Conservation (phyloP, 2,113 vertebrate genomes). For the Colinus virginianus region DNA sequence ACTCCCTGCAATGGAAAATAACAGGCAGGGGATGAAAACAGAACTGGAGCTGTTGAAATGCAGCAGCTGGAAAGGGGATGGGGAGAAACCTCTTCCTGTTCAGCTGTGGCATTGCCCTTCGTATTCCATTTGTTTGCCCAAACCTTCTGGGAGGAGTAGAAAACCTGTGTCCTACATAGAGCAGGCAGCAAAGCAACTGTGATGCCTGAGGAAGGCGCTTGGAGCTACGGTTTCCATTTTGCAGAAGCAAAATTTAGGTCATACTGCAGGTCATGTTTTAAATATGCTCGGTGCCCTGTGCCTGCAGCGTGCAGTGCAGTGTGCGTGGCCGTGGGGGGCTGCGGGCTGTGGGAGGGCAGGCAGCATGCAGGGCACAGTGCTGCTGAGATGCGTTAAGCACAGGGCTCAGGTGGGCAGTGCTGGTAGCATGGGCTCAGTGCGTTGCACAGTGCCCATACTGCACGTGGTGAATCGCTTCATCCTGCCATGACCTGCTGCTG, state of each 20-base stretch:
- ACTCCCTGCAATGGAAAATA: fast-evolving
- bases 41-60: fast-evolving
- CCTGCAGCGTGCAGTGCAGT: not conserved
- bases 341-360: not conserved
- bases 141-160: not conserved
- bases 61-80: not conserved
- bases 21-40: not conserved
- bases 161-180: not conserved
- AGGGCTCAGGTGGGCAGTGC: fast-evolving
- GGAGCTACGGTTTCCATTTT: not conserved
- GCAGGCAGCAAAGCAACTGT: not conserved
- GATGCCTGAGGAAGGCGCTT: not conserved
- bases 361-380: not conserved
- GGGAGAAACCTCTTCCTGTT: not conserved
- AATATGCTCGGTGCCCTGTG: not conserved
- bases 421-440: not conserved
- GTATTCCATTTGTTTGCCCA: not conserved
- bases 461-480: not conserved
- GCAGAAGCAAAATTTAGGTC: slow-evolving; percentile 33
- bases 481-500: not conserved
- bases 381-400: fast-evolving
- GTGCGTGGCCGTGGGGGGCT: not conserved
- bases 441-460: not conserved
- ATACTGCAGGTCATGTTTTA: not conserved
- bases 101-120: not conserved